Evolutionary conservation across 1,140 invertebrate species (phyloP).

Genomic region (Tetragnatha versicolor): DNA sequence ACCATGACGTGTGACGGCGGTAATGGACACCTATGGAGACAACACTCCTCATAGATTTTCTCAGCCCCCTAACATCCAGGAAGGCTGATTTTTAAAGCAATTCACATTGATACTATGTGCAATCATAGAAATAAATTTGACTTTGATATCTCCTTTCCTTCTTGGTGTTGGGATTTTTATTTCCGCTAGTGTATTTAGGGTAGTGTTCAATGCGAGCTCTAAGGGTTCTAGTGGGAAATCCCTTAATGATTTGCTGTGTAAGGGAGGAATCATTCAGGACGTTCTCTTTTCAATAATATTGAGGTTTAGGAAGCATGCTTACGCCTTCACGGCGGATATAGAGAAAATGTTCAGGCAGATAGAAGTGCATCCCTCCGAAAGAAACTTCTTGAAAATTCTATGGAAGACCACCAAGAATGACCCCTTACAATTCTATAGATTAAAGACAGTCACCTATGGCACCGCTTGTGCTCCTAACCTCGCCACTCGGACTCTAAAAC

Average conservation of each 20-base stretch:
- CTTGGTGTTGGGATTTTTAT: too few species aligned
- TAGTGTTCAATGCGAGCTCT: constrained; percentile 30
- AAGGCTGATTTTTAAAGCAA: too few species aligned
- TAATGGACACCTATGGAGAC: too few species aligned
- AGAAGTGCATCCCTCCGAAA: constrained; percentile 38
- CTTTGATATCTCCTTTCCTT: too few species aligned
- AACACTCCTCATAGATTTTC: too few species aligned
- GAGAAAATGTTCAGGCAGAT: constrained; percentile 59
- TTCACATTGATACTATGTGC: too few species aligned
- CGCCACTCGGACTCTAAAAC: constrained; percentile 58
- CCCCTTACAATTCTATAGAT: constrained; percentile 3
- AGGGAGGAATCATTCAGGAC: constrained; percentile 41
- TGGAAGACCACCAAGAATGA: neutral
- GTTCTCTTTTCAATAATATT: constrained; percentile 57
- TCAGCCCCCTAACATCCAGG: too few species aligned
- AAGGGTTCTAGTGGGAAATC: constrained; percentile 17
- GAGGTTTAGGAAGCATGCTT: constrained; percentile 57
- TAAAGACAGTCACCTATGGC: constrained; percentile 45
- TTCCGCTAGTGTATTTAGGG: too few species aligned
- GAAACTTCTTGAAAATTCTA: constrained; percentile 49
- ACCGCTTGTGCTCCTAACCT: constrained; percentile 59
- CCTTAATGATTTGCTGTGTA: constrained; percentile 43
- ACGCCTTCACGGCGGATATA: constrained; percentile 62
- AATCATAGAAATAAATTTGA: too few species aligned
- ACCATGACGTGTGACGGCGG: too few species aligned